Evolutionary conservation across 1,140 invertebrate genomes (phyloP).

Genomic region (Augochlora pura): DNA sequence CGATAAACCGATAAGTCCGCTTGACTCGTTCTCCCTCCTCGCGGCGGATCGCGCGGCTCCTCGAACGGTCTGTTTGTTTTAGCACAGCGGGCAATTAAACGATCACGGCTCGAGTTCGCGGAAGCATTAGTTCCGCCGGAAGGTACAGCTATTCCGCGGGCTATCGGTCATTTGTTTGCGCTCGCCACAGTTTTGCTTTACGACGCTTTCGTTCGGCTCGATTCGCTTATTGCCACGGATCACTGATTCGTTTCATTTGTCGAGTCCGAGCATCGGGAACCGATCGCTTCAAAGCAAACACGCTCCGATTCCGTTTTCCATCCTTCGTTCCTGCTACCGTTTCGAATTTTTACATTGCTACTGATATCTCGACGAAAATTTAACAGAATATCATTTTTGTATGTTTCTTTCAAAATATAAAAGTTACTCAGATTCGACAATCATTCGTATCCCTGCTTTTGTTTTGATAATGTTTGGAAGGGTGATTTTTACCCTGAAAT

Average conservation of each 20-base stretch:
- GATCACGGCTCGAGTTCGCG: background rate
- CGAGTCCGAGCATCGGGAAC: background rate
- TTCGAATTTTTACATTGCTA: background rate
- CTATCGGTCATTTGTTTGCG: background rate
- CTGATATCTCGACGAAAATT: too few species aligned
- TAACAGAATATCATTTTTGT: too few species aligned
- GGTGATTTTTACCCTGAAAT: too few species aligned
- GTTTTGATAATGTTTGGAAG: too few species aligned
- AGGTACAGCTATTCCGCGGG: background rate
- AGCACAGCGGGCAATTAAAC: constrained; percentile 26
- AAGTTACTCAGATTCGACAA: too few species aligned
- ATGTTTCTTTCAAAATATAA: too few species aligned
- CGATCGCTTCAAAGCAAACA: background rate
- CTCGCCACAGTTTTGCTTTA: background rate
- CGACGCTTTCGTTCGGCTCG: background rate
- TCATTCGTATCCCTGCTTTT: too few species aligned
- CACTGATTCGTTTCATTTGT: background rate
- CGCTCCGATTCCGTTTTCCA: too few species aligned
- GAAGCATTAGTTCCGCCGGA: constrained; percentile 11
- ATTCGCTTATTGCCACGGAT: background rate
- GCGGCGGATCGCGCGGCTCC: constrained; percentile 6
- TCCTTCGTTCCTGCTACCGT: too few species aligned
- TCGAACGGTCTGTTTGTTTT: constrained; percentile 25
- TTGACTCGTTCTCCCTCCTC: background rate
- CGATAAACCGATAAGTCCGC: constrained; percentile 52